A percentile compares a stretch with the other conserved stretches of the same genome.
Conservation (phyloP, 2,113 vertebrate genomes). For the Charadrius vociferus region DNA sequence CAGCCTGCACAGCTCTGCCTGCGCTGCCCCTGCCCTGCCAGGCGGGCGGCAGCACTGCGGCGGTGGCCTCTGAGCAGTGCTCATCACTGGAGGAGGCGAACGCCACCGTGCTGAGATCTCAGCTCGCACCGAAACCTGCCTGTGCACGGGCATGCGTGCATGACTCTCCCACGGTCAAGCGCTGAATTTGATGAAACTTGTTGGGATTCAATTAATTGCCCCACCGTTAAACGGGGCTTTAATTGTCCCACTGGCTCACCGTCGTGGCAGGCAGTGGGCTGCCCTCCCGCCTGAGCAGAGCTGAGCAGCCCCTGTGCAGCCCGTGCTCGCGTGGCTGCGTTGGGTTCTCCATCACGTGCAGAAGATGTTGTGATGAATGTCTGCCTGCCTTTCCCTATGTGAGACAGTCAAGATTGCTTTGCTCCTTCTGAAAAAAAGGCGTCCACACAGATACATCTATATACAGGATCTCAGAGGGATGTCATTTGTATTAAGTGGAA, state of each 20-base stretch:
- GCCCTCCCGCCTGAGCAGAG: neutral
- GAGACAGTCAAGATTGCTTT: neutral
- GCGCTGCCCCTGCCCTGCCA: neutral
- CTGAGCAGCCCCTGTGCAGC: neutral
- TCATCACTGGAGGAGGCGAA: neutral
- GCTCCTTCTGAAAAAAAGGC: neutral
- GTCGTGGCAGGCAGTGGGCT: neutral
- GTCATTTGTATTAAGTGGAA: neutral
- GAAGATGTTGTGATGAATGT: neutral
- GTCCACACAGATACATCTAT: neutral
- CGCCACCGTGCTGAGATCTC: accelerated
- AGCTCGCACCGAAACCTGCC: neutral
- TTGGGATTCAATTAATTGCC: neutral
- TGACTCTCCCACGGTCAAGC: too few species aligned
- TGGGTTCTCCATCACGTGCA: accelerated
- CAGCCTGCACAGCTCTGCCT: neutral
- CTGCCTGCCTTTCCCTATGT: neutral
- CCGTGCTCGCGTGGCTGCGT: neutral
- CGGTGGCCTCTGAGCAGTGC: neutral
- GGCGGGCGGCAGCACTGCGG: accelerated
- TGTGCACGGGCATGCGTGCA: accelerated
- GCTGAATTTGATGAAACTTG: neutral
- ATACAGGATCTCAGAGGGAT: neutral
- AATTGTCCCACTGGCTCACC: neutral
- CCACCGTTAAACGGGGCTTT: neutral